A percentile compares a stretch with the other conserved stretches of the same genome.
These are phyloP conservation scores for Cataglyphis albicans DNA, from an alignment of 2,888 invertebrate genomes.

Conservation along the genomic window DNA sequence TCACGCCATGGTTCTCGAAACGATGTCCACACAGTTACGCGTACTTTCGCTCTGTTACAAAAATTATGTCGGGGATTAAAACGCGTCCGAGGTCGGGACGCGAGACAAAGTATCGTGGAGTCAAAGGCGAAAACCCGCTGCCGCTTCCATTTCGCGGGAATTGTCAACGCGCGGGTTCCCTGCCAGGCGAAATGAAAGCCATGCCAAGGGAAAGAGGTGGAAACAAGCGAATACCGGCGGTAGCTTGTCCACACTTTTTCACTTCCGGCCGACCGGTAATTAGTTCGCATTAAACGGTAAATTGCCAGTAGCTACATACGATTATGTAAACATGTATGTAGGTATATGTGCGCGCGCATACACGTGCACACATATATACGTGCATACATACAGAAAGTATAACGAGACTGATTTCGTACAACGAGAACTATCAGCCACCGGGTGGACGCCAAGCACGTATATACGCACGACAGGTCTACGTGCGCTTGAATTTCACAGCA, in stretches of 20 bases:
- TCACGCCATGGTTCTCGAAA: slow-evolving; percentile 7
- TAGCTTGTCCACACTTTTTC: slow-evolving; percentile 81
- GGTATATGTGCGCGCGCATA: not conserved
- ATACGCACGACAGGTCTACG: slow-evolving; percentile 39
- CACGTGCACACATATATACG: too few species aligned
- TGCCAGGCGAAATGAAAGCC: slow-evolving; percentile 48
- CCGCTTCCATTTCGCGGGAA: slow-evolving; percentile 76
- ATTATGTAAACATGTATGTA: slow-evolving; percentile 15
- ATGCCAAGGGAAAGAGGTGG: slow-evolving; percentile 26
- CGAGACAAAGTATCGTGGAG: slow-evolving; percentile 50
- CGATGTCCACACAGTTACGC: slow-evolving; percentile 31
- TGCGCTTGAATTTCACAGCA: slow-evolving; percentile 48
- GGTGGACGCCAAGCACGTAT: slow-evolving; percentile 33
- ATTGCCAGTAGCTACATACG: slow-evolving; percentile 65
- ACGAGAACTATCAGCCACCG: slow-evolving; percentile 36
- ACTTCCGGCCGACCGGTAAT: slow-evolving; percentile 81
- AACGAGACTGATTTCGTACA: slow-evolving; percentile 41
- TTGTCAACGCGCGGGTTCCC: slow-evolving; percentile 68
- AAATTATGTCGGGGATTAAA: slow-evolving; percentile 68
- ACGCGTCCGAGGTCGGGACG: slow-evolving; percentile 33
- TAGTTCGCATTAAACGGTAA: slow-evolving; percentile 81
- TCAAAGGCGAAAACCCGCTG: slow-evolving; percentile 36
- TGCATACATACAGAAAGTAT: not conserved
- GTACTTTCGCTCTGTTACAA: slow-evolving; percentile 61
- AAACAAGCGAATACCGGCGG: slow-evolving; percentile 65